phyloP scores from a whole-genome alignment of 2,888 invertebrate genomes.

The Ormyrus pomaceus region DNA sequence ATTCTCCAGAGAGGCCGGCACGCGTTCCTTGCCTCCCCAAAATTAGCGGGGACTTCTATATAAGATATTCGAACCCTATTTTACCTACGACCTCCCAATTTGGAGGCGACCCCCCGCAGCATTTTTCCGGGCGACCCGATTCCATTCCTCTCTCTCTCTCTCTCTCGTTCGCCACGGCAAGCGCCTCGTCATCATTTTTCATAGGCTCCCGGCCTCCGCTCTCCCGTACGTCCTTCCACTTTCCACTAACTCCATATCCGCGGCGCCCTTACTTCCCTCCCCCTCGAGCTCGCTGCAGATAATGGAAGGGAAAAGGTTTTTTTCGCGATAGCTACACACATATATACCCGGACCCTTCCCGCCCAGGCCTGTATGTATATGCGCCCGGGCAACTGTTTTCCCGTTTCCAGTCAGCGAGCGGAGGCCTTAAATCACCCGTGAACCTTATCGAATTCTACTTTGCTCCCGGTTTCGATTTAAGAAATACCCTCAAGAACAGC shows the following conservation, averaged over 20 bases:
- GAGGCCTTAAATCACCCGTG: conserved; percentile 48
- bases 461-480: conserved; percentile 32
- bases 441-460: conserved; percentile 51
- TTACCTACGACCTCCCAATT: conserved; percentile 59
- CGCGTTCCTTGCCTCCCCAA: conserved; percentile 44
- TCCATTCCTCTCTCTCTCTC: conserved; percentile 68
- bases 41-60: conserved; percentile 50
- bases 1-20: conserved; percentile 35
- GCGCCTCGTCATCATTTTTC: conserved; percentile 75
- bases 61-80: conserved; percentile 44
- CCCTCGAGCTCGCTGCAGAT: conserved; percentile 53
- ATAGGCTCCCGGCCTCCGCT: conserved; percentile 61
- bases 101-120: conserved; percentile 48
- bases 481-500: neutral
- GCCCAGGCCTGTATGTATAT: neutral
- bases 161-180: conserved; percentile 56
- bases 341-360: neutral
- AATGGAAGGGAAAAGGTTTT: conserved; percentile 56
- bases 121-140: conserved; percentile 66
- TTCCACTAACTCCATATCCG: conserved; percentile 42
- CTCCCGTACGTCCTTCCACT: conserved; percentile 24
- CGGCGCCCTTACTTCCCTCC: conserved; percentile 53
- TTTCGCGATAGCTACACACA: conserved; percentile 39
- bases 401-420: conserved; percentile 46
- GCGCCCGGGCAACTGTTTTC: conserved; percentile 58